These are phyloP conservation scores for Pygocentrus nattereri DNA, from an alignment of 2,797 vertebrate species.

Conservation along the genomic window DNA sequence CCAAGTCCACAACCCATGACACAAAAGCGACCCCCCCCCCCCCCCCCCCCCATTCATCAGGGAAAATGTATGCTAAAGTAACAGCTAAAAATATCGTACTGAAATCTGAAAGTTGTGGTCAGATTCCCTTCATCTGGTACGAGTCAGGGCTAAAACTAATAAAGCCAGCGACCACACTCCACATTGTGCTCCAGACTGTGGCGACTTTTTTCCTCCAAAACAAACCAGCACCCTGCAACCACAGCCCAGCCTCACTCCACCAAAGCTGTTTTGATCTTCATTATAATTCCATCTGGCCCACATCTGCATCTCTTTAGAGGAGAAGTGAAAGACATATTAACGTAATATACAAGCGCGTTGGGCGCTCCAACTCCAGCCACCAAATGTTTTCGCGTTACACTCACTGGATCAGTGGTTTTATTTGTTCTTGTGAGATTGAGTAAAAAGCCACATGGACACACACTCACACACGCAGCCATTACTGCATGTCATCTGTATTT, in stretches of 20 bases:
- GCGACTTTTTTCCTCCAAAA: constrained; percentile 32
- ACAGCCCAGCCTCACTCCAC: constrained; percentile 30
- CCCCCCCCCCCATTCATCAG: neutral
- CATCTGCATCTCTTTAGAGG: constrained; percentile 58
- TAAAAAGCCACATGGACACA: constrained; percentile 29
- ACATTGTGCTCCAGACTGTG: constrained; percentile 45
- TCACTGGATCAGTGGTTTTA: constrained; percentile 37
- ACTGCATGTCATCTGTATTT: constrained; percentile 40
- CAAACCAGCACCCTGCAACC: constrained; percentile 39
- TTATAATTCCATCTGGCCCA: constrained; percentile 60
- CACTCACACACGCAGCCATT: neutral
- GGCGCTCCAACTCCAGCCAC: constrained; percentile 28
- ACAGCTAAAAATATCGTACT: constrained; percentile 45
- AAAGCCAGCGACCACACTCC: constrained; percentile 44
- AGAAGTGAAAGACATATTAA: constrained; percentile 46
- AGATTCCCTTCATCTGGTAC: constrained; percentile 48
- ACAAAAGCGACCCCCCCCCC: constrained; percentile 2
- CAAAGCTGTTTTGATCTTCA: constrained; percentile 56
- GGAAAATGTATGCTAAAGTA: constrained; percentile 26
- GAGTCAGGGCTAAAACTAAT: constrained; percentile 44
- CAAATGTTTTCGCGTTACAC: constrained; percentile 32
- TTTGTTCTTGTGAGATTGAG: constrained; percentile 26
- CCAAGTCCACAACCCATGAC: neutral
- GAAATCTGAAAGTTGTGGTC: constrained; percentile 43
- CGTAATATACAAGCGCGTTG: constrained; percentile 24